phyloP scores from a whole-genome alignment of 2,888 invertebrate genomes.

The Alentia gelatinosa region DNA sequence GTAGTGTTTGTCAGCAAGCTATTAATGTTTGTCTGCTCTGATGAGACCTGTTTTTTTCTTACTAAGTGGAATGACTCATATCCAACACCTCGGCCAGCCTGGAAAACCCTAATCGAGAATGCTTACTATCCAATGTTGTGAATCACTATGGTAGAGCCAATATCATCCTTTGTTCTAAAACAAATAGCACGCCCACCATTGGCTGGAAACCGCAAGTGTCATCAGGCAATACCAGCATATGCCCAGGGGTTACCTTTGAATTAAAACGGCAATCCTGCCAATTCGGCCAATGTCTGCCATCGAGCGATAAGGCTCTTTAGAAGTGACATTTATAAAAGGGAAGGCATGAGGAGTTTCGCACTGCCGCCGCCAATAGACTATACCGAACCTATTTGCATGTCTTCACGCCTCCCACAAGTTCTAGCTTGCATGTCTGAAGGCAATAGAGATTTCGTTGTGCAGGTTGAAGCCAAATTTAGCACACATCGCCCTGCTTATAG shows the following conservation, averaged over 20 bases:
- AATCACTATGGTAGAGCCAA: too few species aligned
- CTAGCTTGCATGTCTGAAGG: not conserved
- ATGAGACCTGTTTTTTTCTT: not conserved
- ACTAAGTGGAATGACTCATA: not conserved
- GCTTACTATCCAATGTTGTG: too few species aligned
- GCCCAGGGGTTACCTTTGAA: too few species aligned
- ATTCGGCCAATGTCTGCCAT: too few species aligned
- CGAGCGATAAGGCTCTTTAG: too few species aligned
- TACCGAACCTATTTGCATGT: not conserved
- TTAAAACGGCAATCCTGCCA: too few species aligned
- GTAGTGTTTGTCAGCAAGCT: not conserved
- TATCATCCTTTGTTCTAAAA: too few species aligned
- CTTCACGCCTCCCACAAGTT: not conserved
- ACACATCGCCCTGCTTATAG: not conserved
- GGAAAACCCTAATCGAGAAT: not conserved
- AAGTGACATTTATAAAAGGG: too few species aligned
- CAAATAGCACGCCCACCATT: too few species aligned
- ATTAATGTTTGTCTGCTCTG: not conserved
- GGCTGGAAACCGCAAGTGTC: too few species aligned
- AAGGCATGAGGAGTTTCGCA: too few species aligned
- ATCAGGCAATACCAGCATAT: too few species aligned
- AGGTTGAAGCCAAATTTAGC: not conserved
- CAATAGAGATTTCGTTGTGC: not conserved
- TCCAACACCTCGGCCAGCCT: not conserved
- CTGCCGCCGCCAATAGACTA: not conserved